A percentile compares a stretch with the other conserved stretches of the same genome.
Conservation (phyloP, 2,888 invertebrate genomes). For the Fissipunctia ypsillon region DNA sequence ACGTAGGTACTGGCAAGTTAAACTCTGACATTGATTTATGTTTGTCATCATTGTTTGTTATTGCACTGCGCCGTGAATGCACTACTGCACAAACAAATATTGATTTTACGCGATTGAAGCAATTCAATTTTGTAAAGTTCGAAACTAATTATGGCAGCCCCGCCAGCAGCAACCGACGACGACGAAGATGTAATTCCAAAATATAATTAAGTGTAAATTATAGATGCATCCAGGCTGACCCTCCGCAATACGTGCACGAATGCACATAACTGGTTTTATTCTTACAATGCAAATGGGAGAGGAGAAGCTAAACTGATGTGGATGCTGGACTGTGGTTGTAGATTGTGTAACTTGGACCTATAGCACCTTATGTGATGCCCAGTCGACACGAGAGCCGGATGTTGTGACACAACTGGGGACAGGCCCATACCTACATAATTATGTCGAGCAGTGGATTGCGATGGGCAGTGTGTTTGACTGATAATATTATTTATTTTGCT, state of each 20-base stretch:
- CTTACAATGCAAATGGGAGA: not conserved
- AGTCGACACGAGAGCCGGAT: too few relatives aligned
- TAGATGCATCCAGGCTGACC: not conserved
- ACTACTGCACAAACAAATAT: slow-evolving; percentile 33
- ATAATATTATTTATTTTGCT: slow-evolving; percentile 28
- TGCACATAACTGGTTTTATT: not conserved
- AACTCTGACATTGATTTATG: slow-evolving; percentile 33
- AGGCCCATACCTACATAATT: not conserved
- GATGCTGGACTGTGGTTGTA: not conserved
- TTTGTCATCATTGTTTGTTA: slow-evolving; percentile 3
- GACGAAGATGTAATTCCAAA: slow-evolving; percentile 41
- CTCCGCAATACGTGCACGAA: not conserved
- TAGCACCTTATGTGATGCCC: not conserved
- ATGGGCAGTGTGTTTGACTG: not conserved
- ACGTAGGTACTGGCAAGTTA: slow-evolving; percentile 53
- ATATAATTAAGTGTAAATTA: slow-evolving; percentile 16
- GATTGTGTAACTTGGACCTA: not conserved
- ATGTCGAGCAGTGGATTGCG: not conserved
- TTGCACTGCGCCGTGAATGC: too few relatives aligned
- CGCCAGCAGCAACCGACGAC: slow-evolving; percentile 52
- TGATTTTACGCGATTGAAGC: slow-evolving; percentile 28
- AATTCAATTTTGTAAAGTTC: not conserved
- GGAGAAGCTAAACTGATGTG: not conserved
- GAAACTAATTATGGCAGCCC: slow-evolving; percentile 61
- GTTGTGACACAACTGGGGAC: not conserved